Percentiles rank a stretch among this genome's conserved stretches.
phyloP scores from a whole-genome alignment of 37 sponge, comb jelly and placozoan genomes.

The Axinella damicornis region DNA sequence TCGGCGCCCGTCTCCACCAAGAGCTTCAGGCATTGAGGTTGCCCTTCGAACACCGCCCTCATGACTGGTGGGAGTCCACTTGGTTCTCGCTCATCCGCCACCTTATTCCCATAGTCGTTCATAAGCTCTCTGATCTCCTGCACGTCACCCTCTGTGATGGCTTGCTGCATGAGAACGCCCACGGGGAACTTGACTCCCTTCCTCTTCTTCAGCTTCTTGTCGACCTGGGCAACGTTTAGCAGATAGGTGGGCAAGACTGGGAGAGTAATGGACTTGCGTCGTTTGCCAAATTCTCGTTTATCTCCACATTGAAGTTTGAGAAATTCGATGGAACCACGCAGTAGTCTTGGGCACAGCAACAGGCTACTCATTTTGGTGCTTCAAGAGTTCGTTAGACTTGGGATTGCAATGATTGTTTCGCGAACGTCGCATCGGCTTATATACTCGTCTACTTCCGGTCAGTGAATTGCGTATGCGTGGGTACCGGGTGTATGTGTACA shows the following conservation, averaged over 20 bases:
- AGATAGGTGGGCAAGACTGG: not conserved
- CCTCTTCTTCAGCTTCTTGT: slow-evolving; percentile 17
- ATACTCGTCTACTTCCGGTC: no score
- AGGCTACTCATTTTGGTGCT: no score
- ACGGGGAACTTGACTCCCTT: slow-evolving; percentile 69
- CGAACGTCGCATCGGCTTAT: no score
- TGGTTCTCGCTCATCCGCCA: slow-evolving; percentile 63
- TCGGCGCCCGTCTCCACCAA: slow-evolving; percentile 72
- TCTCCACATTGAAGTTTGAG: no score
- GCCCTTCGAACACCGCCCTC: slow-evolving; percentile 73
- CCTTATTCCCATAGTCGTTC: slow-evolving; percentile 20
- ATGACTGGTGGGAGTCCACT: slow-evolving; percentile 68
- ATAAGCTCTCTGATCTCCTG: slow-evolving; percentile 64
- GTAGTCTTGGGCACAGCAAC: no score
- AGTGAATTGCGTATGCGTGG: no score
- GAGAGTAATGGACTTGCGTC: no score
- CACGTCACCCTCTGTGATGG: slow-evolving; percentile 69
- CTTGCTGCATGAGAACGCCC: slow-evolving; percentile 67
- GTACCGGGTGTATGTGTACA: no score
- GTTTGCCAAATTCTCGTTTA: no score
- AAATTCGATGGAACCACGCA: no score
- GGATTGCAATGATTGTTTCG: no score
- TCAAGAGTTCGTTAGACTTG: no score
- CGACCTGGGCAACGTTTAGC: not conserved
- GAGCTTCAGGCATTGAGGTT: slow-evolving; percentile 44